Percentiles rank a stretch among this genome's conserved stretches.
These are phyloP conservation scores for Eretmochelys imbricata DNA, from an alignment of 2,113 vertebrate genomes.

Conservation along the genomic window DNA sequence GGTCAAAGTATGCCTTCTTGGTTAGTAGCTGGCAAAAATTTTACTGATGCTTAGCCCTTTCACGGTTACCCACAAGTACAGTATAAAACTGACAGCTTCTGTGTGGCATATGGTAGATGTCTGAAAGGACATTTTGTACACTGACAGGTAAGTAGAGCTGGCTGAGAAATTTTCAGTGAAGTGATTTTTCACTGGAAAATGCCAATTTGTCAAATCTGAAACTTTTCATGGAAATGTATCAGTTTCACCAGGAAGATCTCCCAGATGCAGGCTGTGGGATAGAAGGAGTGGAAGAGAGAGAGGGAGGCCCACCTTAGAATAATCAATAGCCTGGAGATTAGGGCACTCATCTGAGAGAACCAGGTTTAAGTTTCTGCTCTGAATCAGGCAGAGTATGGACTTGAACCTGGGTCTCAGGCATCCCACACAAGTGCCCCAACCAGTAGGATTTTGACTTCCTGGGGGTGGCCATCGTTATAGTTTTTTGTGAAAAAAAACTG, in stretches of 20 bases:
- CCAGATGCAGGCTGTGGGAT: background rate
- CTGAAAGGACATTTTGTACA: slow-evolving; percentile 9
- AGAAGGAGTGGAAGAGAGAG: background rate
- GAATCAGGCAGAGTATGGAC: background rate
- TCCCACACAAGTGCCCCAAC: background rate
- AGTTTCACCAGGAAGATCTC: background rate
- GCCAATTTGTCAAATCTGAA: background rate
- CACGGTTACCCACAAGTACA: background rate
- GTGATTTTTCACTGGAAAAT: background rate
- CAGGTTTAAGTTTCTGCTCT: background rate
- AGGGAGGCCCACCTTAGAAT: too few species aligned
- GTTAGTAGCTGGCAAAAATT: slow-evolving; percentile 49
- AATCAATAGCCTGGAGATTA: background rate
- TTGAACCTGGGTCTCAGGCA: background rate
- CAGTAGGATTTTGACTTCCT: background rate
- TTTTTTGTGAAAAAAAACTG: background rate
- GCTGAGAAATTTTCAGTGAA: background rate
- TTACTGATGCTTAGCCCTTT: slow-evolving; percentile 43
- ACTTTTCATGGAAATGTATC: background rate
- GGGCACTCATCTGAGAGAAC: background rate
- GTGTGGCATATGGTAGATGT: slow-evolving; percentile 1
- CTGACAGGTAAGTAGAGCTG: background rate
- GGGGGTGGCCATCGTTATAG: background rate
- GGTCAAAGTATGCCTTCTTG: background rate
- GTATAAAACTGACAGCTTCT: slow-evolving; percentile 21